Conservation (phyloP, 2,888 invertebrate species). For the Arenicola marina region DNA sequence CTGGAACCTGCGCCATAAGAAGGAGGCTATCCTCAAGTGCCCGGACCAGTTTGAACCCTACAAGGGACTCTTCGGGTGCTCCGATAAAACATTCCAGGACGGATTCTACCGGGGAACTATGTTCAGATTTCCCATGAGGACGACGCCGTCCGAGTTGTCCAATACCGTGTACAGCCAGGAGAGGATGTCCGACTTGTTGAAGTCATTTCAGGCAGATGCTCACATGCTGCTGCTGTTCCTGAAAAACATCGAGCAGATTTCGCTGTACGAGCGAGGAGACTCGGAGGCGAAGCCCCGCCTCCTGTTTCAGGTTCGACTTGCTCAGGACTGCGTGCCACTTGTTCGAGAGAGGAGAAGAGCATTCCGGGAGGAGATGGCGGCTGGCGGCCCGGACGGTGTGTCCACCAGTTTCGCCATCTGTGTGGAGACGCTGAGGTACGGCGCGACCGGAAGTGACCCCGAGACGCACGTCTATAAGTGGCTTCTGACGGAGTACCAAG, state of each 20-base stretch:
- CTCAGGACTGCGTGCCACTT: background rate
- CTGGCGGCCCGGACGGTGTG: conserved; percentile 20
- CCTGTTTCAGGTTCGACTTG: conserved; percentile 4
- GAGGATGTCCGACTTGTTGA: conserved; percentile 39
- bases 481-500: conserved; percentile 25
- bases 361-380: conserved; percentile 22
- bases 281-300: background rate
- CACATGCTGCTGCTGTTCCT: conserved; percentile 45
- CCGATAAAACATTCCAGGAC: conserved; percentile 14
- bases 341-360: conserved; percentile 1
- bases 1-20: conserved; percentile 28
- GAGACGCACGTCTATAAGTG: conserved; percentile 7
- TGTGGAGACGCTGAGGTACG: background rate
- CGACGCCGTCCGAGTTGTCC: conserved; percentile 39
- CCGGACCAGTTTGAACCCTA: conserved; percentile 38
- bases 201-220: conserved; percentile 40
- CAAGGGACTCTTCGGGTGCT: conserved; percentile 35
- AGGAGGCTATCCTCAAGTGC: conserved; percentile 16
- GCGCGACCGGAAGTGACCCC: background rate
- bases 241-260: conserved; percentile 38
- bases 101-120: conserved; percentile 45
- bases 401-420: background rate
- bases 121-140: conserved; percentile 52
- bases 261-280: conserved; percentile 4
- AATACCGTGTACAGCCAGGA: conserved; percentile 37